These are phyloP conservation scores for Cheilosia urbana DNA, from an alignment of 2,888 invertebrate genomes.

Conservation along the genomic window DNA sequence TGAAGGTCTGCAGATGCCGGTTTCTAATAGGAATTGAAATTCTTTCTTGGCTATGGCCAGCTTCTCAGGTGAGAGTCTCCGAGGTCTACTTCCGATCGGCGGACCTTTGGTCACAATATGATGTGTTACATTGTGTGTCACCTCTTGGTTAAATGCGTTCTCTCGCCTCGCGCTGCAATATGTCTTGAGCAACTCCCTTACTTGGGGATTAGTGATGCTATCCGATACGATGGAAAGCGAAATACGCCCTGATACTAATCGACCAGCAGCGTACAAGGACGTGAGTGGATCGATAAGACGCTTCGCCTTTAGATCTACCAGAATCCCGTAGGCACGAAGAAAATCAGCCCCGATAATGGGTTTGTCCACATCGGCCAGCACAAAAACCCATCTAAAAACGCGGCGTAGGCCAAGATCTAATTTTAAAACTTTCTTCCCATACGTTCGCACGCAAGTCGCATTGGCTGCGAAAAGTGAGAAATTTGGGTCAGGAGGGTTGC, in stretches of 20 bases:
- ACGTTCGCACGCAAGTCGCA: constrained; percentile 41
- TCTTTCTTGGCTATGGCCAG: too few species aligned
- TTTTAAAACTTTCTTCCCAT: constrained; percentile 8
- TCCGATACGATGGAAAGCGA: too few species aligned
- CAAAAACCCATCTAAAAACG: constrained; percentile 72
- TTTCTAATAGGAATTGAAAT: too few species aligned
- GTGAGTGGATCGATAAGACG: constrained; percentile 49
- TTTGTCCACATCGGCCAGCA: neutral
- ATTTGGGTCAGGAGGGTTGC: too few species aligned
- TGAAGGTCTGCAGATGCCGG: constrained; percentile 58
- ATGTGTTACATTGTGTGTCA: constrained; percentile 18
- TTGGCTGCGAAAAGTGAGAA: too few species aligned
- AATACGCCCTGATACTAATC: neutral
- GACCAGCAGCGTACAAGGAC: constrained; percentile 4
- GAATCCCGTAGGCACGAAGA: constrained; percentile 51
- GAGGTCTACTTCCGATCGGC: too few species aligned
- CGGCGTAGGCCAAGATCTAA: constrained; percentile 74
- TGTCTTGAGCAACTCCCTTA: constrained; percentile 4
- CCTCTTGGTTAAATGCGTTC: constrained; percentile 18
- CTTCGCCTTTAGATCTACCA: constrained; percentile 37
- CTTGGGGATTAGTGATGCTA: neutral
- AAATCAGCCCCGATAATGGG: too few species aligned
- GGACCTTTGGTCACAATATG: constrained; percentile 60
- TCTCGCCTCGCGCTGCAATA: neutral
- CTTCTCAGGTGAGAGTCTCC: too few species aligned